These are phyloP conservation scores for Sarcophilus harrisii DNA, from an alignment of 2,797 vertebrate species.

Conservation along the genomic window DNA sequence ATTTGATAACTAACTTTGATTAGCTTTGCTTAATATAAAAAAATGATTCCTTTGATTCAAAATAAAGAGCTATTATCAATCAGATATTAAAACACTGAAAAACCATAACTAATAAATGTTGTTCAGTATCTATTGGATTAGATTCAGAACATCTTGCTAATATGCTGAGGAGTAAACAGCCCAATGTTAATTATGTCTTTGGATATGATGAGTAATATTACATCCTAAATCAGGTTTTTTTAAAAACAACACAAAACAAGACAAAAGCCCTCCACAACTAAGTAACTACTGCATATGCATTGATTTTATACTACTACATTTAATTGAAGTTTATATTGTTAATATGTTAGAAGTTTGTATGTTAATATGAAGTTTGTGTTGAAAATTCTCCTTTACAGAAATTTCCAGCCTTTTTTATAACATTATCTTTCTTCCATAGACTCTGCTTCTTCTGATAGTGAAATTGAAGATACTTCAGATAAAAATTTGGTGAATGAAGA, in stretches of 20 bases:
- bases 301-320: slow-evolving; percentile 33
- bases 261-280: background rate
- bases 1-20: slow-evolving; percentile 41
- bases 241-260: background rate
- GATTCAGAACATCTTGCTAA: slow-evolving; percentile 21
- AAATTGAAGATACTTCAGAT: slow-evolving; percentile 91
- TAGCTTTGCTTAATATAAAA: slow-evolving; percentile 39
- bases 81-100: slow-evolving; percentile 39
- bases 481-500: slow-evolving; percentile 90
- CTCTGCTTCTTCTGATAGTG: slow-evolving; percentile 95
- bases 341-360: too few relatives aligned
- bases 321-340: slow-evolving; percentile 21
- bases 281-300: slow-evolving; percentile 34
- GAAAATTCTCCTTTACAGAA: background rate
- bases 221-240: slow-evolving; percentile 17
- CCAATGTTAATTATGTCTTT: slow-evolving; percentile 13
- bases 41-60: slow-evolving; percentile 28
- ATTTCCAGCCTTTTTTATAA: slow-evolving; percentile 4
- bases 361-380: slow-evolving; percentile 13
- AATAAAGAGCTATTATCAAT: slow-evolving; percentile 23
- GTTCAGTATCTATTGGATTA: slow-evolving; percentile 11
- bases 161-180: background rate
- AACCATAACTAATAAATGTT: background rate
- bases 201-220: background rate
- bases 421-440: slow-evolving; percentile 85